These are phyloP conservation scores for Onychomys leucogaster DNA, from an alignment of 2,797 vertebrate species.

Conservation along the genomic window DNA sequence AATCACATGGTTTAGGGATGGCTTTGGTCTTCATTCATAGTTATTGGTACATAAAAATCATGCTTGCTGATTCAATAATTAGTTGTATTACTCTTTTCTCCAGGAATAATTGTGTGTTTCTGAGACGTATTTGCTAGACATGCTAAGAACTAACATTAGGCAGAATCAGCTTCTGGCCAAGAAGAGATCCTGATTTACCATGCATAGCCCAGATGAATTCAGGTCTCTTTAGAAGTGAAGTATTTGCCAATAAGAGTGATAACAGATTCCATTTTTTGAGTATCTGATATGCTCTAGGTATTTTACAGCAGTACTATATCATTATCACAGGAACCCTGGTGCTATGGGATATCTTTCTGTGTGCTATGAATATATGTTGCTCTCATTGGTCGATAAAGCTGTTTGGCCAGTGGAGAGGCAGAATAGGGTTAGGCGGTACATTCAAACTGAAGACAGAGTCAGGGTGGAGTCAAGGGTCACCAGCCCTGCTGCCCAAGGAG, in stretches of 20 bases:
- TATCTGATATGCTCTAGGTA: not conserved
- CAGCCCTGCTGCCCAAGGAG: too few relatives aligned
- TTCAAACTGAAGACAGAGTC: too few relatives aligned
- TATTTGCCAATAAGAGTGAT: conserved; percentile 19
- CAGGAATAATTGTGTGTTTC: conserved; percentile 42
- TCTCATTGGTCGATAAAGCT: too few relatives aligned
- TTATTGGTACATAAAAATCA: conserved; percentile 25
- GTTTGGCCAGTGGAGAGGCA: too few relatives aligned
- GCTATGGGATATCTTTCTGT: too few relatives aligned
- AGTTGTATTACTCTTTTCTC: conserved; percentile 31
- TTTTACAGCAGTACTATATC: conserved; percentile 35
- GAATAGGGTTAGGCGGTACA: too few relatives aligned
- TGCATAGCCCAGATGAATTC: not conserved
- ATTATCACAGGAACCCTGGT: conserved; percentile 30
- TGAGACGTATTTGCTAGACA: conserved; percentile 26
- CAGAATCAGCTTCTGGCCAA: conserved; percentile 17
- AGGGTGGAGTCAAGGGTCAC: too few relatives aligned
- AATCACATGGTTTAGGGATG: conserved; percentile 32
- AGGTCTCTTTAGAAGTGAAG: conserved; percentile 21
- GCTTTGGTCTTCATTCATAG: not conserved
- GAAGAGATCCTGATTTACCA: conserved; percentile 22
- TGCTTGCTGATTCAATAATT: conserved; percentile 40
- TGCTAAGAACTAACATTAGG: conserved; percentile 15
- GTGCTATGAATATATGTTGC: too few relatives aligned
- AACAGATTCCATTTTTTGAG: conserved; percentile 24